phyloP scores from a whole-genome alignment of 1,140 invertebrate genomes.

The Drosophila carrolli region DNA sequence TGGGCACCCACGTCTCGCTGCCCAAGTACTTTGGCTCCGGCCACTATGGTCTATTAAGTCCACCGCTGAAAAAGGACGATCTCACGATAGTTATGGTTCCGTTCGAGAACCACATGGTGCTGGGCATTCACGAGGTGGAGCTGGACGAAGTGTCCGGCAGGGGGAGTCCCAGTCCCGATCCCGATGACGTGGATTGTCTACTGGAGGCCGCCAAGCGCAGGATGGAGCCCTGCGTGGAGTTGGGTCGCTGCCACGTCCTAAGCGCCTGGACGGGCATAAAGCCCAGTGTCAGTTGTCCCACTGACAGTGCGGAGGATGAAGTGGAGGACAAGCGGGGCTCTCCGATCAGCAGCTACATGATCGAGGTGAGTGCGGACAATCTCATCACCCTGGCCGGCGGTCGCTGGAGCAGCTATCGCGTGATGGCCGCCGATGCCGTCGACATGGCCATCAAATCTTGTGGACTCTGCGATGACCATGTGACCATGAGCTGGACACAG shows the following conservation, averaged over 20 bases:
- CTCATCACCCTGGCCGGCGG: conserved; percentile 63
- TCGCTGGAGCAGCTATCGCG: conserved; percentile 55
- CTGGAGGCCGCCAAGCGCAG: conserved; percentile 21
- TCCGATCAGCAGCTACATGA: conserved; percentile 23
- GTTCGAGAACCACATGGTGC: conserved; percentile 40
- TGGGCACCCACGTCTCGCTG: conserved; percentile 46
- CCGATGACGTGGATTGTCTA: conserved; percentile 22
- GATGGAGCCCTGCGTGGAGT: conserved; percentile 28
- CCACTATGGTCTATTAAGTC: conserved; percentile 49
- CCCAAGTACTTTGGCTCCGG: conserved; percentile 59
- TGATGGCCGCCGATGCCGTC: conserved; percentile 59
- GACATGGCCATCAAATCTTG: conserved; percentile 51
- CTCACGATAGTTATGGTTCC: conserved; percentile 55
- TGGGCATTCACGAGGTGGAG: conserved; percentile 31
- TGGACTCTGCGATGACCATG: conserved; percentile 29
- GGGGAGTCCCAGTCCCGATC: conserved; percentile 7
- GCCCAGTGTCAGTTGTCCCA: conserved; percentile 42
- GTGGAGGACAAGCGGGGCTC: neutral
- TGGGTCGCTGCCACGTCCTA: conserved; percentile 44
- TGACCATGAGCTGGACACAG: conserved; percentile 29
- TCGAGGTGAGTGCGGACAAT: conserved; percentile 50
- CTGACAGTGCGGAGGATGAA: neutral
- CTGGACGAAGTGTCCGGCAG: neutral
- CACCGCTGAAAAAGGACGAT: neutral
- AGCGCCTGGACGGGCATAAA: conserved; percentile 58